Evolutionary conservation across 2,888 invertebrate species (phyloP).

Genomic region (Epicampocera succincta): DNA sequence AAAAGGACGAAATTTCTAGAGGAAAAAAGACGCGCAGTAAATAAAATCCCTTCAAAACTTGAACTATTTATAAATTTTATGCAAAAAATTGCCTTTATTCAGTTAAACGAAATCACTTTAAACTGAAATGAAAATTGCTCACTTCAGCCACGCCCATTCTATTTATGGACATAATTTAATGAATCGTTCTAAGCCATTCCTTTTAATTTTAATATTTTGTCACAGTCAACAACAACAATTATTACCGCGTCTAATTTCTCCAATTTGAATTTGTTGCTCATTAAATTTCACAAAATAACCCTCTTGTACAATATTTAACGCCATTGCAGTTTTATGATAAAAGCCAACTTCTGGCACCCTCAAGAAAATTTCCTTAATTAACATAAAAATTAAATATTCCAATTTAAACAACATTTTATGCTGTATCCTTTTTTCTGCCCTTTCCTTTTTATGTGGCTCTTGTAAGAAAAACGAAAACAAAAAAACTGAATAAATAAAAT

Average conservation of each 20-base stretch:
- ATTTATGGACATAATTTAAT: neutral
- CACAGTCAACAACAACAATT: slow-evolving; percentile 44
- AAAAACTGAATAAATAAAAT: neutral
- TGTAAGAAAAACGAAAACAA: neutral
- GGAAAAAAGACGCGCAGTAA: too few species aligned
- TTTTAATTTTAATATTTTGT: slow-evolving; percentile 41
- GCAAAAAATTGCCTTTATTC: neutral
- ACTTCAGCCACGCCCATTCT: slow-evolving; percentile 24
- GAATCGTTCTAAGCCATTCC: neutral
- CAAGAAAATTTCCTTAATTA: slow-evolving; percentile 57
- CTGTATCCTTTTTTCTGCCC: slow-evolving; percentile 52
- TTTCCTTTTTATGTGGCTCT: slow-evolving; percentile 5
- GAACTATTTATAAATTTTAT: too few species aligned
- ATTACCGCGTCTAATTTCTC: slow-evolving; percentile 58
- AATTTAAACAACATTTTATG: slow-evolving; percentile 67
- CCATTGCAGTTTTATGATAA: slow-evolving; percentile 25
- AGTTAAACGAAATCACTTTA: neutral
- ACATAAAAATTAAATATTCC: slow-evolving; percentile 70
- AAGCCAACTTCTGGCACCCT: slow-evolving; percentile 3
- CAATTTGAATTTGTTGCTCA: slow-evolving; percentile 63
- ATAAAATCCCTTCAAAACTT: too few species aligned
- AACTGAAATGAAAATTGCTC: neutral
- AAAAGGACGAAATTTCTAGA: too few species aligned
- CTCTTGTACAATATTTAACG: slow-evolving; percentile 24
- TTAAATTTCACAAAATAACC: slow-evolving; percentile 51